Base-by-base conservation (phyloP, 2,888 invertebrate genomes). In the Calliphora vomitoria region DNA sequence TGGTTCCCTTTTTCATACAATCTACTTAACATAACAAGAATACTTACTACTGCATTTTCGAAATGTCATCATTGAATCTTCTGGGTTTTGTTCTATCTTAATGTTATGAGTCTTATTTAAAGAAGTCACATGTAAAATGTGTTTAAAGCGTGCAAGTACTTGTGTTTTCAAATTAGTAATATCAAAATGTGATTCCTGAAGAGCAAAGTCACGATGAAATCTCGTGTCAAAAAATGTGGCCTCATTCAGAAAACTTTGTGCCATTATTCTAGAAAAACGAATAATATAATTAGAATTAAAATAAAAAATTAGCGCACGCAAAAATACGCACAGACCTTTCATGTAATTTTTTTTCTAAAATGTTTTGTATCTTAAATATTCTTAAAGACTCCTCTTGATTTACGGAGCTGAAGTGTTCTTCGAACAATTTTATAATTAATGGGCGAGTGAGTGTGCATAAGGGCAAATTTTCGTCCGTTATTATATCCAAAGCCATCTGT, bases 181-280 rank as follows among this genome's bases (percentile, higher is more conserved):
- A 25, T 78, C 71, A 38, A 38, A 71, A 31, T 13, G 6, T 1
- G 69, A 35, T 35, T 71, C 82, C 6, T 69, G 58, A 11, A 80
- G 41, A 15, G 89, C 80, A 38, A 90, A 89, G 35, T 90, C 90
- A 66, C 89, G 82, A 76, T 90, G 91, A 84, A 92, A 92, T 62
- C 92, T 89, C 6, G 90, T 90, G 86, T 92, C 92, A 18, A 92
- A 90, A 85, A 90, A 91, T 35, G 91, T 90, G 0, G 90, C 89
- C 68, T 91, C 90, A 11, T 89, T 90, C 25, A 91, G 85, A 72
- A 90, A 91, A 13, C 79, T 44, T 58, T 90, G 90, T 13, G 74
- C 86, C 38, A 89, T 64, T 41, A 89, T 72, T 66, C 90, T 90
- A 72, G 10, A 62, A 80, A 85, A 66, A 72, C 53, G 68, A 41